Conservation (phyloP, 2,113 vertebrate genomes). For the Chrysochloris asiatica region DNA sequence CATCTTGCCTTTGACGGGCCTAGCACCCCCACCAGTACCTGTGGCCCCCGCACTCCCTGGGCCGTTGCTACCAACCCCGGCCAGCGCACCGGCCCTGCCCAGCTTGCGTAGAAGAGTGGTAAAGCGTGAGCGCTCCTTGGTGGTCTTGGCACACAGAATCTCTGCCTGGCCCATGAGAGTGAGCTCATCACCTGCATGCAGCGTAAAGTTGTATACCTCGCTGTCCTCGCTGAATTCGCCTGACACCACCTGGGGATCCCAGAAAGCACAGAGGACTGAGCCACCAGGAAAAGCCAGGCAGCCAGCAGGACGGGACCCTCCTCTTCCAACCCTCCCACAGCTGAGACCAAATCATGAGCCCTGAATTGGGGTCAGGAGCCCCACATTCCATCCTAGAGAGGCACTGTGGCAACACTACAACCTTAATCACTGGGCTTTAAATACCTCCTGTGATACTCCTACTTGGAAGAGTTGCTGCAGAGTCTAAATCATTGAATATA, state of each 20-base stretch:
- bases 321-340: background rate
- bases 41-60: background rate
- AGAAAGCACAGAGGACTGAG: background rate
- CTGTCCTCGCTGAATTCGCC: constrained; percentile 99
- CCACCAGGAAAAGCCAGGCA: background rate
- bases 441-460: background rate
- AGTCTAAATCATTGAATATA: background rate
- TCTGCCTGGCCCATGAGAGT: constrained; percentile 99
- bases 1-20: constrained; percentile 91
- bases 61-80: constrained; percentile 55
- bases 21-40: constrained; percentile 29
- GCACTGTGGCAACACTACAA: background rate
- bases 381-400: background rate
- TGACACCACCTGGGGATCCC: constrained; percentile 91
- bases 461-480: background rate
- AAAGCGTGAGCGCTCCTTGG: constrained; percentile 95
- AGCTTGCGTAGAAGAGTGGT: constrained; percentile 92
- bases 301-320: background rate
- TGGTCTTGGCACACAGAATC: constrained; percentile 94
- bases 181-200: constrained; percentile 97
- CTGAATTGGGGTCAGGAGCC: background rate
- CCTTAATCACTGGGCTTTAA: background rate
- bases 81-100: constrained; percentile 88
- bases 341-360: background rate
- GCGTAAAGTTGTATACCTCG: constrained; percentile 98